Base-by-base conservation (phyloP, 1,140 invertebrate species). In the Dreissena rostriformis region DNA sequence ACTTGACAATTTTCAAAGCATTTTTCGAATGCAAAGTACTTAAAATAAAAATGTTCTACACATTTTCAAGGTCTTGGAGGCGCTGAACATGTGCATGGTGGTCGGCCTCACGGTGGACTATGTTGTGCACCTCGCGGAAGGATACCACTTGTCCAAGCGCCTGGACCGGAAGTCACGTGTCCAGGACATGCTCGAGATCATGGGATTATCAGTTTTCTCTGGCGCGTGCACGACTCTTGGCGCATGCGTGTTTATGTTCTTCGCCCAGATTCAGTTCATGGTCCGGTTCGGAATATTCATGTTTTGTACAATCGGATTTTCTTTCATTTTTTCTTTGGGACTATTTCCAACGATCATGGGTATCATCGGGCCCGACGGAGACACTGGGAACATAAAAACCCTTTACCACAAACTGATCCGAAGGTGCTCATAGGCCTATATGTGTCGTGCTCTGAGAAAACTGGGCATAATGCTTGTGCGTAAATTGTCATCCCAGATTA, bases 91-190 rank as follows among this genome's bases (percentile, higher is more conserved):
- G 83, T 88, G 81, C 19, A 83, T 92, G 73, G 87, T 92, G 14
- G 91, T 92, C 57, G 91, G 92, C 11, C 79, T 92, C n/a, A 79
- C 92, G 12, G 91, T 92, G 65, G 92, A 92, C 77, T 92, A 91
- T 82, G 91, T 92, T 49, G 91, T 92, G 14, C 92, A 92, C 70
- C 72, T 92, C 63, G 91, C 91, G 63, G 91, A 92, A 82, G 91
- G 90, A 82, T 92, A 92, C 66, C 85, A 87, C 52, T 29, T 86
- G 17, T 91, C 92, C 22, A 57, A 79, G 8, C 86, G 88, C 63
- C 63, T 65, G 24, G 84, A 90, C 80, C 85, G 92, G 67, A 87
- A 89, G 22, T 86, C 87, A 86, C 85, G 85, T 85, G 85, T 87
- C 2, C 81, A 73, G 7, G 88, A 92, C 66, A 91, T 91, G 91